Conservation (phyloP, 2,797 vertebrate species). For the Cryptoprocta ferox region DNA sequence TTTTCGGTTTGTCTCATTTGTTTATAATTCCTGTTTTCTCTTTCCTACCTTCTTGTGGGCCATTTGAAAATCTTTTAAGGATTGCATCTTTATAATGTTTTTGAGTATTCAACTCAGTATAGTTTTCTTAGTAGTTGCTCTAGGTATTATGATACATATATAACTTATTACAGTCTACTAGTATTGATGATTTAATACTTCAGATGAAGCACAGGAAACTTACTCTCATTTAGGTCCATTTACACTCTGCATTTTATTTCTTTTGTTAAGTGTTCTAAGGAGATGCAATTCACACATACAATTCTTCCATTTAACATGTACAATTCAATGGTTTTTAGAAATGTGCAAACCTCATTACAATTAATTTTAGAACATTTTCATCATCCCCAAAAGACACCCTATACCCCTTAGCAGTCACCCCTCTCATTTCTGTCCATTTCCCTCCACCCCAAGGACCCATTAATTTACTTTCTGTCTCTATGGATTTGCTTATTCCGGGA, state of each 20-base stretch:
- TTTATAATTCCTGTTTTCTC: background rate
- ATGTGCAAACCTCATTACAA: background rate
- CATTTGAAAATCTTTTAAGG: slow-evolving; percentile 17
- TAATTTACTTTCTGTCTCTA: background rate
- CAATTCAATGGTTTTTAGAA: background rate
- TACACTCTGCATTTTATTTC: background rate
- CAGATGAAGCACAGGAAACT: background rate
- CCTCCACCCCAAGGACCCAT: background rate
- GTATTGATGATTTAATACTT: background rate
- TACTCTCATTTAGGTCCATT: background rate
- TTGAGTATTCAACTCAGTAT: background rate
- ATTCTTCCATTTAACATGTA: background rate
- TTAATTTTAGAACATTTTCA: background rate
- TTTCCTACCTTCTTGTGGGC: background rate
- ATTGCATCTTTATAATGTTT: background rate
- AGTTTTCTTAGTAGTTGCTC: background rate
- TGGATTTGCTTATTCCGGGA: background rate
- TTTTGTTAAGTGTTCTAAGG: background rate
- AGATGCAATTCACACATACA: background rate
- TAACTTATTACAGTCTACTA: background rate
- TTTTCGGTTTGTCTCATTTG: background rate
- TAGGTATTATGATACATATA: background rate
- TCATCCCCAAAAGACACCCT: background rate
- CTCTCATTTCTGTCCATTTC: background rate
- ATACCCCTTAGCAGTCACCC: background rate